Evolutionary conservation across 2,888 invertebrate species (phyloP), one percentile per base, ranked within the genome.

Genomic region (Drosophila rubida): DNA sequence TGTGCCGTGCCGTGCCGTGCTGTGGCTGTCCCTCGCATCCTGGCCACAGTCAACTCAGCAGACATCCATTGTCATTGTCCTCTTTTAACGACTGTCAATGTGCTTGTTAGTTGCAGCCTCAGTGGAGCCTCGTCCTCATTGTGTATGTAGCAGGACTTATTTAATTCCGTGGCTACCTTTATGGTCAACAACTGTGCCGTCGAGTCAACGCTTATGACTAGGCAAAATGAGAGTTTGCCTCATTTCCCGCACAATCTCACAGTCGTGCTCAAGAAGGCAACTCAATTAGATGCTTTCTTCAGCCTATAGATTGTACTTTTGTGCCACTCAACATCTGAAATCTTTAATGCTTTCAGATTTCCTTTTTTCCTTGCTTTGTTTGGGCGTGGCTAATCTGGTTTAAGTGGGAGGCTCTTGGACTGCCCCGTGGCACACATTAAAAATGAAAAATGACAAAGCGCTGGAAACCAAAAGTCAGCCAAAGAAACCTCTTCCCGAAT

Each of bases 1-100:
- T 54, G 11, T 30, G 30, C 30, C 3, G 4, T 30, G 30, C 4
- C 11, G 30, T 30, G 30, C 4, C 11, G 30, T 11, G n/a, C 4
- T 30, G 64, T 22, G 45, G 41, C 30, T 42, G 65, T 70, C 49
- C 37, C 27, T 69, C 23, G 22, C 59, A 60, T 63, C 59, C 64
- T 48, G 51, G 19, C 35, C 30, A 32, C 45, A 42, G 49, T 25
- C 55, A 35, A 49, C 39, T 42, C 8, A 6, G 11, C 13, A 44
- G 46, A 16, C 57, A 32, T 59, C 37, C 59, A 39, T 48, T 59
- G 51, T 41, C 41, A 54, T 58, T 69, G 70, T 64, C 32, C 70
- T 59, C 42, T 19, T 69, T 69, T 61, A 73, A 75, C 64, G 70
- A 65, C 70, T 46, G 57, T 60, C 76, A 57, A 64, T 61, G 60